Conservation (phyloP, 2,888 invertebrate genomes). For the Polietes domitor region DNA sequence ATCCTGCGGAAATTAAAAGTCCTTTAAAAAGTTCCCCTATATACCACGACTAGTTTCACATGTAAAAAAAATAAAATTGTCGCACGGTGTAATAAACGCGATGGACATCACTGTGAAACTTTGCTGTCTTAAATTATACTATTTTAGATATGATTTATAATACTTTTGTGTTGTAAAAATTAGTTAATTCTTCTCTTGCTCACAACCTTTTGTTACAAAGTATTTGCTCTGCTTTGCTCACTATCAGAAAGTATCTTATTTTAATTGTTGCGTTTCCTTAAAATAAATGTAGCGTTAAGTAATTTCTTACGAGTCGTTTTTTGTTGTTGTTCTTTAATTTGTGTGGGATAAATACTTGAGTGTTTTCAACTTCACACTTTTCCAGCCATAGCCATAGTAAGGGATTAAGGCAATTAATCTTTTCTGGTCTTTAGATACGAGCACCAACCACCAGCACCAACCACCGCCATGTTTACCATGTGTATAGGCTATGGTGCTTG, state of each 20-base stretch:
- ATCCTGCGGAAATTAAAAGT: no score
- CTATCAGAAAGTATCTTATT: not conserved
- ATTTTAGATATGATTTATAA: no score
- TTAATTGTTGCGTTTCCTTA: conserved; percentile 49
- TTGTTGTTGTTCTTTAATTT: not conserved
- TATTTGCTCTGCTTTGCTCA: not conserved
- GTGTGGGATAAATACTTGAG: conserved; percentile 48
- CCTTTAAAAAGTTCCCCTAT: no score
- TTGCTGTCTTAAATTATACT: no score
- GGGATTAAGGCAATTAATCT: conserved; percentile 60
- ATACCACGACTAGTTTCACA: no score
- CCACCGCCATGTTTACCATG: not conserved
- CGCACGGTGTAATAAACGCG: no score
- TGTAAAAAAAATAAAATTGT: no score
- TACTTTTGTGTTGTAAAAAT: no score
- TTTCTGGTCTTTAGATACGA: conserved; percentile 9
- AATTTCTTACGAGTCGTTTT: conserved; percentile 46
- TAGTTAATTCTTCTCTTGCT: no score
- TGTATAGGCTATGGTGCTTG: conserved; percentile 2
- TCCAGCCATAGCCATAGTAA: not conserved
- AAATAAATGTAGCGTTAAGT: conserved; percentile 64
- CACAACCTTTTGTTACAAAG: no score
- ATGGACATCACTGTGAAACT: no score
- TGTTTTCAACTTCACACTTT: conserved; percentile 9
- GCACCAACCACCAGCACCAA: not conserved